Evolutionary conservation across 2,113 vertebrate species (phyloP).

Genomic region (Potamarius usumacintae): DNA sequence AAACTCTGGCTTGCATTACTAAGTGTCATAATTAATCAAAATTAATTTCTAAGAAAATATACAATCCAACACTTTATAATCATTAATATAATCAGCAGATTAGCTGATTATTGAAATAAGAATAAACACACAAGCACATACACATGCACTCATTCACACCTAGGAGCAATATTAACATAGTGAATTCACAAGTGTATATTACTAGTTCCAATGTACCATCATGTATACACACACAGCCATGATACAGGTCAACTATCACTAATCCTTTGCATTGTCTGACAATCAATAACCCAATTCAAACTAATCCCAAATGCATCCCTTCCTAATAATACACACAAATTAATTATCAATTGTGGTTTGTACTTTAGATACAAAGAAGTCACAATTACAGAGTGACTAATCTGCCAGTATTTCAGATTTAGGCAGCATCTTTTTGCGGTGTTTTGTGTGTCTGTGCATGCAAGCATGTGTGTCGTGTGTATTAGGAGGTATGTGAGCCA

Average conservation of each 20-base stretch:
- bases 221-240: too few species aligned
- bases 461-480: background rate
- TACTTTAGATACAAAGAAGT: background rate
- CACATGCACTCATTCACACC: background rate
- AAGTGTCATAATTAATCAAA: background rate
- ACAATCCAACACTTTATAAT: background rate
- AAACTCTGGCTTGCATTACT: background rate
- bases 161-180: too few species aligned
- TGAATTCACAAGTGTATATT: too few species aligned
- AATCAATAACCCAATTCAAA: too few species aligned
- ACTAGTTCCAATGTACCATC: too few species aligned
- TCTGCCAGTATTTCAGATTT: background rate
- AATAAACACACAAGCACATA: background rate
- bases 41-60: background rate
- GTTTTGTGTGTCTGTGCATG: constrained; percentile 7
- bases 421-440: background rate
- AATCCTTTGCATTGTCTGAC: too few species aligned
- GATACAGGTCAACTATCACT: too few species aligned
- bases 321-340: background rate
- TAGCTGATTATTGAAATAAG: background rate
- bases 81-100: background rate
- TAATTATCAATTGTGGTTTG: background rate
- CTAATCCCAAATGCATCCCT: too few species aligned
- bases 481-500: constrained; percentile 2
- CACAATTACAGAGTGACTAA: background rate